A percentile compares a stretch with the other conserved stretches of the same genome.
Evolutionary conservation across 2,113 vertebrate species (phyloP).

Genomic region (Peromyscus polionotus): DNA sequence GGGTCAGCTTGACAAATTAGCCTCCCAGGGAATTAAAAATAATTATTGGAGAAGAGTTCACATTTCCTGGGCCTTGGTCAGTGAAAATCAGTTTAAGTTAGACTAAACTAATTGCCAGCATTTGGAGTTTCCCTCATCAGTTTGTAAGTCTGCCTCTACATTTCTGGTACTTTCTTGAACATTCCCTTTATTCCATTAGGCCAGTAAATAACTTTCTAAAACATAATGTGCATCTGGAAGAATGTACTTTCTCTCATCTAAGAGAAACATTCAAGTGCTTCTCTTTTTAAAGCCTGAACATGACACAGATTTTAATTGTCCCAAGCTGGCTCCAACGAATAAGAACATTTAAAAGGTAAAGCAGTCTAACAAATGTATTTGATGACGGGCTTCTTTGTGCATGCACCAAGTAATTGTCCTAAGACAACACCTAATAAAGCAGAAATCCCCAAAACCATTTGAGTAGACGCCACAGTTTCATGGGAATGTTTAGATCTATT

Average conservation of each 20-base stretch:
- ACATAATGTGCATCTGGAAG: background rate
- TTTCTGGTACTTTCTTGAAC: slow-evolving; percentile 9
- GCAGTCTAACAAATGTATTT: background rate
- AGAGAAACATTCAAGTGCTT: slow-evolving; percentile 40
- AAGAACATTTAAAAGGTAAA: background rate
- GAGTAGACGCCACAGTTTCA: background rate
- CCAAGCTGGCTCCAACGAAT: background rate
- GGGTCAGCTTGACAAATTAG: slow-evolving; percentile 32
- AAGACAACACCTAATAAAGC: background rate
- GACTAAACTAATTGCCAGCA: background rate
- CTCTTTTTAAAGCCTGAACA: background rate
- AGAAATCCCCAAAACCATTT: background rate
- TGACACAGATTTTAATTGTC: slow-evolving; percentile 29
- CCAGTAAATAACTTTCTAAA: background rate
- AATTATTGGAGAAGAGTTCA: background rate
- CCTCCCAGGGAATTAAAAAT: slow-evolving; percentile 29
- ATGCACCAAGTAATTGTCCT: background rate
- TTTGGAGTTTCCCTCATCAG: background rate
- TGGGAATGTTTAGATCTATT: background rate
- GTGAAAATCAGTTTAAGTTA: background rate
- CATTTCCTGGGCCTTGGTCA: background rate
- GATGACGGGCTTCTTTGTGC: background rate
- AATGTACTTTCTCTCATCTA: background rate
- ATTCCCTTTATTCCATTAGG: background rate
- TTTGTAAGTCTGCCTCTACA: background rate